phyloP scores from a whole-genome alignment of 23 tunicate genomes.

The Trididemnum clinides region DNA sequence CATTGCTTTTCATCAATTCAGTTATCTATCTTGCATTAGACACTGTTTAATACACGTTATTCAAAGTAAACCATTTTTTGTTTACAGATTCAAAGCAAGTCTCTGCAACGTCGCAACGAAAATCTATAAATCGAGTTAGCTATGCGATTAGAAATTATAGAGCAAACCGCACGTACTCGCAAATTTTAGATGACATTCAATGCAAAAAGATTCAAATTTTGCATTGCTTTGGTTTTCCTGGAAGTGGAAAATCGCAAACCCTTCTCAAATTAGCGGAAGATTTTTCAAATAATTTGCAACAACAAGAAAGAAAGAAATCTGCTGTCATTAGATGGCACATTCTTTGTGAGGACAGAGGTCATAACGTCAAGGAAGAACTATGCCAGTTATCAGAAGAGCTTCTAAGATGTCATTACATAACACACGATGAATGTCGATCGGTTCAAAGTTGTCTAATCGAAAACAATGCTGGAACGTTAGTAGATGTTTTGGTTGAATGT shows the following conservation, averaged over 20 bases:
- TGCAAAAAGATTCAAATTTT: not conserved
- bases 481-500: not conserved
- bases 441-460: not conserved
- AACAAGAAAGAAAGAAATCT: not conserved
- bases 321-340: not conserved
- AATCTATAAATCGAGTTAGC: not conserved
- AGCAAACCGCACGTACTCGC: not conserved
- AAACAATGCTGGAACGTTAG: not conserved
- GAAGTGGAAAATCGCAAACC: constrained; percentile 14
- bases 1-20: too few relatives aligned
- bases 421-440: not conserved
- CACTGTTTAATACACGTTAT: too few relatives aligned
- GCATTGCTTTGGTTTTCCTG: constrained; percentile 17
- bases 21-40: too few relatives aligned
- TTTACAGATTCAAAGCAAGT: too few relatives aligned
- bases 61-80: too few relatives aligned
- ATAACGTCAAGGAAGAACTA: constrained; percentile 23
- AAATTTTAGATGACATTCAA: not conserved
- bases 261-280: not conserved
- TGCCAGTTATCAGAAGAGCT: constrained; percentile 19
- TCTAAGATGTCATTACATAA: not conserved
- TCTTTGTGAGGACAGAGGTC: constrained; percentile 30
- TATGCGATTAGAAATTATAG: not conserved
- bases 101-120: too few relatives aligned
- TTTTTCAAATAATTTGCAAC: not conserved